phyloP scores from a whole-genome alignment of 2,113 vertebrate genomes.

The Marcusenius ussheri region DNA sequence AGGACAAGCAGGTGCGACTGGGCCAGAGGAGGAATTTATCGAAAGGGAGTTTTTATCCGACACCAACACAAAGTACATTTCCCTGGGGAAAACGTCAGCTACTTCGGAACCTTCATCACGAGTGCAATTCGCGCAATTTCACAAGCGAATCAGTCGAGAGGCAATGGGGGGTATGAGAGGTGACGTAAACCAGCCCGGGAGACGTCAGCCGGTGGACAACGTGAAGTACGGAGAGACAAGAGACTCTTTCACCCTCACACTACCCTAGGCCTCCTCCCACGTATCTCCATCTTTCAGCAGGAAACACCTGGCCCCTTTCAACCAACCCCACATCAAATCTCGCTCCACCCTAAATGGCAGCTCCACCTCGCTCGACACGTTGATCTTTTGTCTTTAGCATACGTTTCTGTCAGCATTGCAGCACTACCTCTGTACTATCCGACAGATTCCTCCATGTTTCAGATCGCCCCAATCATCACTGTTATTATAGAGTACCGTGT shows the following conservation, averaged over 20 bases:
- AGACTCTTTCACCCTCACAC: conserved; percentile 46
- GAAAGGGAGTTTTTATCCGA: neutral
- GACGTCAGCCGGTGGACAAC: conserved; percentile 43
- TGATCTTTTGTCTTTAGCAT: neutral
- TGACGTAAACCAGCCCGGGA: conserved; percentile 34
- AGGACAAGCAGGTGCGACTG: neutral
- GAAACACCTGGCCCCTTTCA: conserved; percentile 27
- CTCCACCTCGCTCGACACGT: neutral
- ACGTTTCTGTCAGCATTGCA: neutral
- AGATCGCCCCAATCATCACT: neutral
- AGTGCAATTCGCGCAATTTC: neutral
- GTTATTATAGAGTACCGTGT: neutral
- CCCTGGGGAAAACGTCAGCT: neutral
- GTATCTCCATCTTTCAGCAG: conserved; percentile 45
- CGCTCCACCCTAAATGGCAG: neutral
- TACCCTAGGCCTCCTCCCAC: conserved; percentile 12
- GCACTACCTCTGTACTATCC: neutral
- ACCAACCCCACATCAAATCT: neutral
- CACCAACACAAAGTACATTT: neutral
- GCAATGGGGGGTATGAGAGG: conserved; percentile 38
- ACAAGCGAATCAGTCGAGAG: conserved; percentile 10
- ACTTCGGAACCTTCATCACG: neutral
- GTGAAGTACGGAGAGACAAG: conserved; percentile 41
- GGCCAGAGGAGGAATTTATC: neutral
- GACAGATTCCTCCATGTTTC: neutral